phyloP scores from a whole-genome alignment of 2,113 vertebrate genomes.

The Podilymbus podiceps region DNA sequence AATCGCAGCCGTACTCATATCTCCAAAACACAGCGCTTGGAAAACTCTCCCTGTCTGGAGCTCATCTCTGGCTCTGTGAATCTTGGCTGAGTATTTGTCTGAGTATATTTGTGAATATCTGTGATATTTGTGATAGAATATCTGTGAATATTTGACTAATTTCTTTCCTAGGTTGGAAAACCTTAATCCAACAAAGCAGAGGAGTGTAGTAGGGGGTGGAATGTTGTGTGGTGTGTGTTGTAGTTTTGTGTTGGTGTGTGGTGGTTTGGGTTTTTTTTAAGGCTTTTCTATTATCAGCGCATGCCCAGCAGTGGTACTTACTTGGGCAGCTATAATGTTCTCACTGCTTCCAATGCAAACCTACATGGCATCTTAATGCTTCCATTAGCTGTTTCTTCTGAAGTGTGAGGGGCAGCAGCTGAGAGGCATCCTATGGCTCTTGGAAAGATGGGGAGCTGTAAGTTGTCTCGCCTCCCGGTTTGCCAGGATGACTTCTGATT shows the following conservation, averaged over 20 bases:
- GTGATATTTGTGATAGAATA: too few relatives aligned
- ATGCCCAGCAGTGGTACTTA: not conserved
- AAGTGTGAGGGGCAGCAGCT: not conserved
- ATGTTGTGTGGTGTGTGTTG: too few relatives aligned
- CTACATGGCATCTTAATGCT: not conserved
- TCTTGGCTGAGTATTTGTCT: not conserved
- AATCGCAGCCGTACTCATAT: rapidly evolving
- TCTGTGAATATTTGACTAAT: not conserved
- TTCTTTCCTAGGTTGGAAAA: not conserved
- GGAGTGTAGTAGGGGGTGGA: not conserved
- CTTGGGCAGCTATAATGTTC: not conserved
- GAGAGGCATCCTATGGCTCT: not conserved
- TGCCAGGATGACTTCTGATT: not conserved
- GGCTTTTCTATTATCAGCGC: not conserved
- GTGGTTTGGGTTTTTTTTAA: not conserved
- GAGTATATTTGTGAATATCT: too few relatives aligned
- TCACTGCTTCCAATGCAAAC: not conserved
- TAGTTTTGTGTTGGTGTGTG: too few relatives aligned
- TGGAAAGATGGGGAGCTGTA: not conserved
- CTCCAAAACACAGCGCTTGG: not conserved
- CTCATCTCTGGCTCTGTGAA: not conserved
- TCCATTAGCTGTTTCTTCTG: not conserved
- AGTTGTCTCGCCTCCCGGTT: not conserved
- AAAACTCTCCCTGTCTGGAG: not conserved
- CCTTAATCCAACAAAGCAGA: not conserved